These are phyloP conservation scores for Pluvialis apricaria DNA, from an alignment of 2,113 vertebrate species.

Conservation along the genomic window DNA sequence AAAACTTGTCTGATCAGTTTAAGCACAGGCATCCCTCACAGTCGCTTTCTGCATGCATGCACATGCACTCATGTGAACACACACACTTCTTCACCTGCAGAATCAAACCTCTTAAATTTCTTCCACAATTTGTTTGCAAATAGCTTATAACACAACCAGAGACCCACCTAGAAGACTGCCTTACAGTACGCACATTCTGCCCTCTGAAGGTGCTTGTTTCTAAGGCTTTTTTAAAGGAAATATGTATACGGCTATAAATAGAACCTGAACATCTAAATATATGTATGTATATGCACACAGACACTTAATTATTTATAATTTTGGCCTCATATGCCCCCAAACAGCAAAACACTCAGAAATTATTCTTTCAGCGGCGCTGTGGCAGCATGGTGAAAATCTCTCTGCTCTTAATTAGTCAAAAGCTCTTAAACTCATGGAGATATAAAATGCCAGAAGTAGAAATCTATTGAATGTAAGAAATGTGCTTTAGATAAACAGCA, in stretches of 20 bases:
- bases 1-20: neutral
- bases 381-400: slow-evolving; percentile 1
- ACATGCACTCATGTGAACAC: neutral
- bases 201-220: neutral
- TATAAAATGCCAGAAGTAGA: slow-evolving; percentile 26
- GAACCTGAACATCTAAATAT: neutral
- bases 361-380: neutral
- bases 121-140: neutral
- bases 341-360: neutral
- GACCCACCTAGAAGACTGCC: neutral
- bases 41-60: neutral
- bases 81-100: neutral
- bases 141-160: neutral
- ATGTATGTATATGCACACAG: neutral
- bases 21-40: neutral
- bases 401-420: slow-evolving; percentile 51
- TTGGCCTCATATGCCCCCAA: neutral
- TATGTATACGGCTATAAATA: neutral
- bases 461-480: slow-evolving; percentile 33
- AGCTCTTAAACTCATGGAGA: slow-evolving; percentile 11
- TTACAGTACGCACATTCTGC: neutral
- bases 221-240: neutral
- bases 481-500: slow-evolving; percentile 33
- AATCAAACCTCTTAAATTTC: neutral
- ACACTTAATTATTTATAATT: neutral